These are phyloP conservation scores for Pedetes capensis DNA, from an alignment of 2,113 vertebrate species.

Conservation along the genomic window DNA sequence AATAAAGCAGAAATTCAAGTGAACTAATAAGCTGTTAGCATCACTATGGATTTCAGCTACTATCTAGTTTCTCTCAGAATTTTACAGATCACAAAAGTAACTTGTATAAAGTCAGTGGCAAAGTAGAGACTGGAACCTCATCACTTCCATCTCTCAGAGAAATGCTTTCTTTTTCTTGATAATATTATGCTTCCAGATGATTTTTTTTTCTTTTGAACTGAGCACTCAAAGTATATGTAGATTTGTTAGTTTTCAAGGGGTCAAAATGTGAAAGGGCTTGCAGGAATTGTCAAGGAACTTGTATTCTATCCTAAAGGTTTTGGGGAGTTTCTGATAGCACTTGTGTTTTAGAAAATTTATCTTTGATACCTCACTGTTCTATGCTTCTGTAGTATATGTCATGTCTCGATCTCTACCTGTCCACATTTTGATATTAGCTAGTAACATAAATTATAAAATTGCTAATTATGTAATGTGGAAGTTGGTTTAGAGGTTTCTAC, in stretches of 20 bases:
- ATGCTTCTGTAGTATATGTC: not conserved
- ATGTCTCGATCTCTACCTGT: not conserved
- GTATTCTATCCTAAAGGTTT: not conserved
- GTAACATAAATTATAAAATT: constrained; percentile 9
- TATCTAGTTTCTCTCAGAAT: not conserved
- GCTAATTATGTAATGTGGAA: not conserved
- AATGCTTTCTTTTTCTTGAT: not conserved
- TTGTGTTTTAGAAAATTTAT: not conserved
- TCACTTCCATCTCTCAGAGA: not conserved
- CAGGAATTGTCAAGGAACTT: not conserved
- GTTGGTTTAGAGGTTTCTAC: not conserved
- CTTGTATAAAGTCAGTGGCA: not conserved
- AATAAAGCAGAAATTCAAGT: not conserved
- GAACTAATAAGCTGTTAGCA: not conserved
- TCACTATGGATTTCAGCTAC: not conserved
- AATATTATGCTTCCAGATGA: not conserved
- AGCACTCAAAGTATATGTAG: not conserved
- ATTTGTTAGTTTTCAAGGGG: not conserved
- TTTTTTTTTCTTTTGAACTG: constrained; percentile 2
- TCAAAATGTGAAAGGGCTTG: not conserved
- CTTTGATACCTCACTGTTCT: not conserved
- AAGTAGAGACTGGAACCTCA: not conserved
- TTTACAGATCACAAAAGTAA: not conserved
- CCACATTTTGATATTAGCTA: not conserved
- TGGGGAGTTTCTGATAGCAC: not conserved